Evolutionary conservation across 2,888 invertebrate species (phyloP), one percentile per base, ranked within the genome.

Genomic region (Hemicrepidius hirtus): DNA sequence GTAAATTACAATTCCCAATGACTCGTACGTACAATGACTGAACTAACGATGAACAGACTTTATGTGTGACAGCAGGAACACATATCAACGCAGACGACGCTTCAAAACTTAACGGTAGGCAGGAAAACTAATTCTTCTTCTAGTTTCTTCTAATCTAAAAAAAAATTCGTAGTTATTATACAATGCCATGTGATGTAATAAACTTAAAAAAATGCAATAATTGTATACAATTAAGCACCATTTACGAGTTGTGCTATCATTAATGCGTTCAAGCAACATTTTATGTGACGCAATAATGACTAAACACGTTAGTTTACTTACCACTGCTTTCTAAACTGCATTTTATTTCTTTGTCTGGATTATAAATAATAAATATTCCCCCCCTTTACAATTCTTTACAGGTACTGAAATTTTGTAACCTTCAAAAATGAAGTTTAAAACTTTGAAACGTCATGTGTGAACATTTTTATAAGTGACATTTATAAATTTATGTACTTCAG

Each of bases 251-350:
- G 21, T 12, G 24, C 50, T 50, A 20, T 28, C 20, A 50, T 50
- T 50, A 50, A 50, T 18, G 21, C 50, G 13, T 12, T 50, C 50
- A 50, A 12, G 50, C 50, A 50, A 50, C 24, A 21, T 50, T 50
- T 50, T 12, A 20, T 12, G 12, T 50, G 50, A 20, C 50, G 50
- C 50, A 50, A 50, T 21, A 28, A 20, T 50, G 21, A 21, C 49
- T 16, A 21, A 24, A 50, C 21, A 50, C 18, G 20, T 24, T 50
- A 18, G 50, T 21, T 50, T 50, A 50, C 32, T 32, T 32, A 32
- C 32, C 32, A 7, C 21, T 21, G 50, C 50, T 50, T 50, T 50
- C 50, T 50, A 50, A 50, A 50, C 3, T 28, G 50, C 21, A 28
- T 28, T 44, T 41, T 44, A 44, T 16, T 44, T 44, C 16, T 44